Evolutionary conservation across 1,140 invertebrate genomes (phyloP), one percentile per base, ranked within the genome.

Genomic region (Pantala flavescens): DNA sequence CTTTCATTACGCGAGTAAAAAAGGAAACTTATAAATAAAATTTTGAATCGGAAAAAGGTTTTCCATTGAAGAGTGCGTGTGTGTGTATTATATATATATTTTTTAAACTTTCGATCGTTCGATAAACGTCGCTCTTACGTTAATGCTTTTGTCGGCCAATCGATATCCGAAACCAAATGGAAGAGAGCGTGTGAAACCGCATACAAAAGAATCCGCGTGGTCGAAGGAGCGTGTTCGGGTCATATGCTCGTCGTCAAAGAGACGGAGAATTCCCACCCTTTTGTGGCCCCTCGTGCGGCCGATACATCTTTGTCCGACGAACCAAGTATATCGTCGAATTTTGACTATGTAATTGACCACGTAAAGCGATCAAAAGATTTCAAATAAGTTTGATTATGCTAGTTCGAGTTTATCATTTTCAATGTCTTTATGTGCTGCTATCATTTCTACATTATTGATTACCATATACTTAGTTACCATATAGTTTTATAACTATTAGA

Each of bases 1-100:
- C 49, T 63, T 63, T 63, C 49, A 63, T 63, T 63, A 63, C 49
- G n/a, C 49, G 12, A 3, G 12, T 63, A 63, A 63, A 63, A 63
- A 63, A 63, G 28, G 49, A 63, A 21, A 63, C 49, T 63, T 63
- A 63, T 63, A 63, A 63, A 63, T 63, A 63, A 63, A 63, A 63
- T 63, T 63, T 63, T 63, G 49, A 63, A 63, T 63, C 49, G 49
- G 49, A 63, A 63, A 63, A 63, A 63, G 49, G 49, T 63, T 63
- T 63, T 12, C n/a, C 49, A 63, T 63, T 16, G 49, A 63, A 63
- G 49, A 7, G 49, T 63, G n/a, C 12, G 49, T 14, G 14, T 14
- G 14, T 63, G 12, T 19, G 16, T 11, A 49, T 11, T 11, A 63
- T 19, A 63, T 63, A 63, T 63, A 7, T 63, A 63, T 63, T 19